Percentiles rank a stretch among this genome's conserved stretches.
phyloP scores from a whole-genome alignment of 2,888 invertebrate genomes.

The Trisateles emortualis region DNA sequence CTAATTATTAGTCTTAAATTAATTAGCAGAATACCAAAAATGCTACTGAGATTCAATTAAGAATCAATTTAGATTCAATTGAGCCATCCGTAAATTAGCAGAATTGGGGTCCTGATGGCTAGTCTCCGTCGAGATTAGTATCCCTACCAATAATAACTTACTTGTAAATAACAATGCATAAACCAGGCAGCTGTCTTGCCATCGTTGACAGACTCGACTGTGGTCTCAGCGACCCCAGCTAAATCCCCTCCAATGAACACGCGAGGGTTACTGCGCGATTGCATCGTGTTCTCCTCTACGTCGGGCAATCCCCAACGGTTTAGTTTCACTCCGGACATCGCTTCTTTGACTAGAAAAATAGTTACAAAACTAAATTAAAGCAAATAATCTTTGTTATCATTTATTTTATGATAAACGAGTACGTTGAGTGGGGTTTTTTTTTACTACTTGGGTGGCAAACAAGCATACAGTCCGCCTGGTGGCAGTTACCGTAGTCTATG shows the following conservation, averaged over 20 bases:
- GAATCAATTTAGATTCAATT: too few species aligned
- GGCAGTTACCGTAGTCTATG: too few species aligned
- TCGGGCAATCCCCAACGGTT: constrained; percentile 93
- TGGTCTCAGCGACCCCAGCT: constrained; percentile 97
- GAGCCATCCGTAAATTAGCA: too few species aligned
- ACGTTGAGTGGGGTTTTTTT: too few species aligned
- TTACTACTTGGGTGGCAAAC: too few species aligned
- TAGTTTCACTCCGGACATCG: constrained; percentile 92
- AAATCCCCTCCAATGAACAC: constrained; percentile 98
- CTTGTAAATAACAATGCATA: constrained; percentile 97
- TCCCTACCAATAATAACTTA: constrained; percentile 62
- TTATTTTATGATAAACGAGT: too few species aligned
- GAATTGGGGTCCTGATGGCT: too few species aligned
- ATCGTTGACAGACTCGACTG: constrained; percentile 99
- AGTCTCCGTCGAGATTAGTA: neutral
- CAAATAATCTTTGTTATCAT: too few species aligned
- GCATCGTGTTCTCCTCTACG: constrained; percentile 92
- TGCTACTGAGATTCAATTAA: too few species aligned
- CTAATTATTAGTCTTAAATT: too few species aligned
- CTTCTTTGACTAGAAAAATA: constrained; percentile 87
- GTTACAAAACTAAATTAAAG: constrained; percentile 10
- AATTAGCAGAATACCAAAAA: too few species aligned
- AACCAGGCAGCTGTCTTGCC: constrained; percentile 99
- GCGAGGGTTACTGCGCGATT: constrained; percentile 89
- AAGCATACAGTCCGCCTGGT: too few species aligned